Base-by-base conservation (phyloP, 1,140 invertebrate species). In the Drosophila bocki region DNA sequence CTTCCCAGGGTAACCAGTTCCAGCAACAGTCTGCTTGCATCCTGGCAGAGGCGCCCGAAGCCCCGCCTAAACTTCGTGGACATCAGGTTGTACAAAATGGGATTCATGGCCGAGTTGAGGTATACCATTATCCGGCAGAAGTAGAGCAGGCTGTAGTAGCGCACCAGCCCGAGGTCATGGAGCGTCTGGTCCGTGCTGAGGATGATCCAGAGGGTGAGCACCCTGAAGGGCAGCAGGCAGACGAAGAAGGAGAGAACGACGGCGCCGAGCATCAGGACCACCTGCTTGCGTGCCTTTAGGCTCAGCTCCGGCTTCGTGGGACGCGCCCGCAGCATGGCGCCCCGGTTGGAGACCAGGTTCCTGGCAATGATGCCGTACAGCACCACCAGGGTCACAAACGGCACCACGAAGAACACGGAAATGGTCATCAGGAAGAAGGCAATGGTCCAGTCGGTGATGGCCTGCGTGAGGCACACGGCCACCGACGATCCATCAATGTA, bases 211-310 rank as follows among this genome's bases (percentile, higher is more conserved):
- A 98, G 92, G 1, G 96, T 97, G 15, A 99, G 94, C 4, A 97
- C 95, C 47, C 97, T 94, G 88, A 98, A 97, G 5, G 98, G 98
- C 47, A 98, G 92, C 29, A 99, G 94, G 87, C 97, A 98, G 32
- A 98, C 93, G 92, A 98, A 99, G 93, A 98, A 99, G 12, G 96
- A 96, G n/a, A 96, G 87, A 0, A 99, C 97, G 0, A 99, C 97
- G 3, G 97, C 96, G 6, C 96, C 97, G 12, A 99, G 93, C 97
- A 98, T 98, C 22, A 97, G 87, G 9, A 98, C 96, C n/a, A 96
- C 95, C 93, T 96, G 96, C 86, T 96, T 96, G 48, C 96, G 94
- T 60, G 96, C 96, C 71, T 94, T 95, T 29, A 94, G 79, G 64
- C 87, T 93, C 13, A 93, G 83, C 51, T 93, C 93, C 62, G 92